Percentiles rank a stretch among this genome's conserved stretches.
Conservation (phyloP, 1,140 invertebrate genomes). For the Drosophila ercepeae region DNA sequence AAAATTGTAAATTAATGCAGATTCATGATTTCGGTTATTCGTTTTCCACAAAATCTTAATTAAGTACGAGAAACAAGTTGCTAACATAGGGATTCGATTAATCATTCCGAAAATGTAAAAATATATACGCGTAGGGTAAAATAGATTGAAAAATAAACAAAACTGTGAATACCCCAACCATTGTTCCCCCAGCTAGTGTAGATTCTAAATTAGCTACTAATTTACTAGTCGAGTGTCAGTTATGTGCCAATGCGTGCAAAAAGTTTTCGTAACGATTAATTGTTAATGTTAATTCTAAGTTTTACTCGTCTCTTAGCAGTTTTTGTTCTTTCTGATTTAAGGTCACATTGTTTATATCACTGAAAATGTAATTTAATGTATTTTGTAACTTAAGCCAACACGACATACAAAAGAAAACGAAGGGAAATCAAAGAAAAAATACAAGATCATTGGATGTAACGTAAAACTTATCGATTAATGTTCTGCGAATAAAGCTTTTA, state of each 20-base stretch:
- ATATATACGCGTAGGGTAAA: no score
- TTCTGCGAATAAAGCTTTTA: constrained; percentile 65
- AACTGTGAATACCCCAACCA: constrained; percentile 33
- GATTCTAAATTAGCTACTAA: constrained; percentile 58
- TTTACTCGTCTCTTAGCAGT: constrained; percentile 46
- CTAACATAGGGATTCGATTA: constrained; percentile 36
- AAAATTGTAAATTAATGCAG: constrained; percentile 51
- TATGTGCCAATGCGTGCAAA: constrained; percentile 71
- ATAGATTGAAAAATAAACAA: constrained; percentile 21
- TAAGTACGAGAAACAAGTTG: constrained; percentile 65
- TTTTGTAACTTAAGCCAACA: constrained; percentile 56
- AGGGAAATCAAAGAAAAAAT: constrained; percentile 23
- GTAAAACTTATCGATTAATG: constrained; percentile 31
- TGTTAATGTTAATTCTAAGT: constrained; percentile 54
- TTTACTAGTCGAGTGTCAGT: constrained; percentile 54
- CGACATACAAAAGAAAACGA: constrained; percentile 22
- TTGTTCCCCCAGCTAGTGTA: constrained; percentile 24
- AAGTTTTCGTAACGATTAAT: constrained; percentile 61
- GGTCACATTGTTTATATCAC: constrained; percentile 80
- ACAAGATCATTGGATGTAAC: constrained; percentile 35
- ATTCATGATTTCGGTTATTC: constrained; percentile 17
- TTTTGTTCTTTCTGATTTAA: constrained; percentile 60
- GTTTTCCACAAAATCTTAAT: constrained; percentile 39
- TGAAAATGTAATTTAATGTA: constrained; percentile 60
- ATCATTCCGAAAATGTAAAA: constrained; percentile 33